Base-by-base conservation (phyloP, 2,113 vertebrate genomes). In the Paratilapia polleni region DNA sequence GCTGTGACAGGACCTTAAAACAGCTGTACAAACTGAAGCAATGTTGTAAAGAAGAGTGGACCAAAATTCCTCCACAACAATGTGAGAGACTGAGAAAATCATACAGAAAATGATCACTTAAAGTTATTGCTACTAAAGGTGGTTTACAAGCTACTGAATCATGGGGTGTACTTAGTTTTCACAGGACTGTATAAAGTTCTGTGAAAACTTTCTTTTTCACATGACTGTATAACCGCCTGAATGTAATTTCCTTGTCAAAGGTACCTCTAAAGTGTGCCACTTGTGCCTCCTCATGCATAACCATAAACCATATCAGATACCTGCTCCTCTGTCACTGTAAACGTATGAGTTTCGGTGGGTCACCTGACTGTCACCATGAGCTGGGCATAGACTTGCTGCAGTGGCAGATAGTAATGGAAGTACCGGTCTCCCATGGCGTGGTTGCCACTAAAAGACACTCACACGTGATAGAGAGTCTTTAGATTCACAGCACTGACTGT, bases 271-370 rank as follows among this genome's bases (percentile, higher is more conserved):
- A 61, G 74, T 83, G 64, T 64, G 57, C 77, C 59, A 6, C 10
- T 54, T 43, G 17, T 38, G n/a, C 76, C 73, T 19, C 59, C 8
- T 49, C 26, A 20, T 62, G 74, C 81, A 86, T 87, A 82, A 60
- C 78, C 78, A 75, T 78, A 79, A 54, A 43, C 68, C 70, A 58
- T 78, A 85, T 87, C 68, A 49, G 70, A 80, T 81, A 73, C 80
- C 41, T 76, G 47, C 56, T 64, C 34, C 26, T 49, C 24, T 79
- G 63, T 84, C 36, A 76, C 52, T 34, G 64, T 24, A 24, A 28
- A 64, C 47, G 54, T 88, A 12, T 75, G 70, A 61, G 74, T 89
- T 87, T 86, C 61, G 52, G 56, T 81, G 43, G 34, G 63, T 79
- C 19, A 36, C n/a, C 64, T 47, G 22, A 34, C 41, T 81, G 20